Conservation (phyloP, 2,797 vertebrate species). For the Spondyliosoma cantharus region DNA sequence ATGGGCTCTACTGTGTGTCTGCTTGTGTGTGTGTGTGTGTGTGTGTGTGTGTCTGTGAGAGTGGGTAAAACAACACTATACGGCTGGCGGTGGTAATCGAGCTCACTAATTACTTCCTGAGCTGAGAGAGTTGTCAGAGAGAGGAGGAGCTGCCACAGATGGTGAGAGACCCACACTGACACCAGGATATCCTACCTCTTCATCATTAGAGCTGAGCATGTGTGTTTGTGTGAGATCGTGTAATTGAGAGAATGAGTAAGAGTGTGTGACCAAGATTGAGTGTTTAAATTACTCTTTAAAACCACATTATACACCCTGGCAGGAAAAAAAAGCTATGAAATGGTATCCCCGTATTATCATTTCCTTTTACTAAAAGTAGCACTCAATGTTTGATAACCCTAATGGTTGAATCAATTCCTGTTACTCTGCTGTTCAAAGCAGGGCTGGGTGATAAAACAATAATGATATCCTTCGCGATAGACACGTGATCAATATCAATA, state of each 20-base stretch:
- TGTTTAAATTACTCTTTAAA: conserved; percentile 61
- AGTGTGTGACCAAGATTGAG: conserved; percentile 43
- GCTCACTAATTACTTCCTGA: conserved; percentile 82
- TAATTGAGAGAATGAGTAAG: conserved; percentile 58
- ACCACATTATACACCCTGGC: conserved; percentile 16
- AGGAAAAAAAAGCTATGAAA: neutral
- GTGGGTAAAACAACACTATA: conserved; percentile 58
- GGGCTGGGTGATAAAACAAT: too few species aligned
- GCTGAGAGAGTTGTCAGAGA: conserved; percentile 80
- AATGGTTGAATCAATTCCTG: neutral
- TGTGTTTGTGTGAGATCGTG: conserved; percentile 64
- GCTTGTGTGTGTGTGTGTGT: neutral
- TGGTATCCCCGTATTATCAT: neutral
- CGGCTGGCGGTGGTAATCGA: conserved; percentile 70
- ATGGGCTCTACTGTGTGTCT: conserved; percentile 31
- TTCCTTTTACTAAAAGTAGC: conserved; percentile 16
- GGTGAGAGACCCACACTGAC: conserved; percentile 79
- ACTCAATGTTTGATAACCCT: neutral
- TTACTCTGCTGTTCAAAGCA: neutral
- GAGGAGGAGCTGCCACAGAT: conserved; percentile 82
- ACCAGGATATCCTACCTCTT: conserved; percentile 77
- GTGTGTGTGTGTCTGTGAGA: conserved; percentile 8
- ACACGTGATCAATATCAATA: too few species aligned
- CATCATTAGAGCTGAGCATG: conserved; percentile 74
- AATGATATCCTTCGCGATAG: too few species aligned